phyloP scores from a whole-genome alignment of 2,888 invertebrate genomes.

The Pycnomerus fuliginosus region DNA sequence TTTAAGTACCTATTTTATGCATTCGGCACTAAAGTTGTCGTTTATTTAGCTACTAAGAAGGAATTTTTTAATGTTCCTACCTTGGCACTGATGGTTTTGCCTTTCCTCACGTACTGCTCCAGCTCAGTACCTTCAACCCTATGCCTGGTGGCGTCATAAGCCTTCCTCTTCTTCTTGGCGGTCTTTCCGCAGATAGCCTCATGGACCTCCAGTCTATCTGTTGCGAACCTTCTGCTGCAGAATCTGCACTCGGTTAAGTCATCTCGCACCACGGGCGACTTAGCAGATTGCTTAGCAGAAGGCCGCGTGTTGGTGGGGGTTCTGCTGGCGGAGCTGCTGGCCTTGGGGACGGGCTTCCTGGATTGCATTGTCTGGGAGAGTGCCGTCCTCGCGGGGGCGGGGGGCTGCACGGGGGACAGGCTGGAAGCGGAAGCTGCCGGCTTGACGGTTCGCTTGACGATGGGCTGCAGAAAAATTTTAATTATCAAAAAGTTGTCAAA shows the following conservation, averaged over 20 bases:
- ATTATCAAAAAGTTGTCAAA: background rate
- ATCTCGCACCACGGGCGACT: constrained; percentile 46
- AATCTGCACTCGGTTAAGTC: constrained; percentile 64
- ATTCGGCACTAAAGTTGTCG: too few species aligned
- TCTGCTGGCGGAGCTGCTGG: constrained; percentile 5
- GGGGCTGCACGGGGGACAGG: too few species aligned
- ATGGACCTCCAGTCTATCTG: constrained; percentile 80
- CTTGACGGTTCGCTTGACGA: constrained; percentile 22
- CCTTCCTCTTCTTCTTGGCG: constrained; percentile 78
- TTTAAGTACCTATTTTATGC: too few species aligned
- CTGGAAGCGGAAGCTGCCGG: constrained; percentile 7
- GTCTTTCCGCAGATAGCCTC: constrained; percentile 82
- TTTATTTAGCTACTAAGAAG: too few species aligned
- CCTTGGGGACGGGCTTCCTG: constrained; percentile 4
- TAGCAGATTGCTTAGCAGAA: constrained; percentile 39
- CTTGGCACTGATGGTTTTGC: too few species aligned
- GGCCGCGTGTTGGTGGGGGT: constrained; percentile 39
- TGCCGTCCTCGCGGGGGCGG: constrained; percentile 3
- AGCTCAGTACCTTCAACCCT: constrained; percentile 88
- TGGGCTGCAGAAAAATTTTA: constrained; percentile 20
- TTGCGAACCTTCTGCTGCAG: constrained; percentile 79
- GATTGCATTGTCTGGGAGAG: constrained; percentile 4
- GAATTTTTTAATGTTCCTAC: too few species aligned
- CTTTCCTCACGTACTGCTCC: constrained; percentile 67
- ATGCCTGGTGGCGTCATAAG: constrained; percentile 89